These are phyloP conservation scores for Oenanthe oenanthe DNA, from an alignment of 2,113 vertebrate genomes.

Conservation along the genomic window DNA sequence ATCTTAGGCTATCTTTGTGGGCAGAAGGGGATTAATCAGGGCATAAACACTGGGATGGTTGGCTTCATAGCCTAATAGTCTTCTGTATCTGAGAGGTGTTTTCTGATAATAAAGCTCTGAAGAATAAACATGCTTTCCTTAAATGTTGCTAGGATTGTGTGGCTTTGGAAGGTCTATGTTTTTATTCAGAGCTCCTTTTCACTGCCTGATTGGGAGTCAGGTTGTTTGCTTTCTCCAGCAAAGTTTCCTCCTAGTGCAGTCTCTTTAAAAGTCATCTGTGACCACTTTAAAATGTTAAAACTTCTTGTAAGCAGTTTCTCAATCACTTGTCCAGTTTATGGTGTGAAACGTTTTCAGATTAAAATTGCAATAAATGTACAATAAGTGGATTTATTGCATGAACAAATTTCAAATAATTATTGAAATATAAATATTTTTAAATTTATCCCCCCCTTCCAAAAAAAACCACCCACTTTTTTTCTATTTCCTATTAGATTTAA, in stretches of 20 bases:
- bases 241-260: not conserved
- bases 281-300: not conserved
- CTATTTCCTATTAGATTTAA: not conserved
- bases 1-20: not conserved
- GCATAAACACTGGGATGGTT: not conserved
- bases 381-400: not conserved
- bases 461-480: not conserved
- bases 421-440: not conserved
- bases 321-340: not conserved
- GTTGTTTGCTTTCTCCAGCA: not conserved
- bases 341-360: not conserved
- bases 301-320: not conserved
- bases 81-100: not conserved
- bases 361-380: not conserved
- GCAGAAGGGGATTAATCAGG: not conserved
- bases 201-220: not conserved
- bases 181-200: not conserved
- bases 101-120: not conserved
- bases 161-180: not conserved
- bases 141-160: not conserved
- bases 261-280: not conserved
- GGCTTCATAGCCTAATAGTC: not conserved
- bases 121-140: not conserved
- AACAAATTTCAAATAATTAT: not conserved
- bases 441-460: fast-evolving